Evolutionary conservation across 2,113 vertebrate species (phyloP).

Genomic region (Hymenochirus boettgeri): DNA sequence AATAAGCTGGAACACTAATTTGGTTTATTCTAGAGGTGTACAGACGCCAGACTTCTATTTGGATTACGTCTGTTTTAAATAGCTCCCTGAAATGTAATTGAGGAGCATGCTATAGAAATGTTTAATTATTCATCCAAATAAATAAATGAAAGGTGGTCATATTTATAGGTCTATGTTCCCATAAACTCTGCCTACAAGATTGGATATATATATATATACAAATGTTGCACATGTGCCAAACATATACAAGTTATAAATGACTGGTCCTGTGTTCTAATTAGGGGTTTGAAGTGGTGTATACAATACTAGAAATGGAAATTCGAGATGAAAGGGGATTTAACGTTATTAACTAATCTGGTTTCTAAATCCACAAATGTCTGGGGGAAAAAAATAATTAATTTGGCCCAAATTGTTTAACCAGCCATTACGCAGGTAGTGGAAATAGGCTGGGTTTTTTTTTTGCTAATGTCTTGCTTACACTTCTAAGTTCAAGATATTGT

Average conservation of each 20-base stretch:
- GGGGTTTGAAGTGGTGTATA: slow-evolving; percentile 13
- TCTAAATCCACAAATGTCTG: too few relatives aligned
- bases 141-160: slow-evolving; percentile 1
- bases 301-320: background rate
- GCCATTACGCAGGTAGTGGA: too few relatives aligned
- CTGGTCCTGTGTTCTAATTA: slow-evolving; percentile 24
- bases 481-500: too few relatives aligned
- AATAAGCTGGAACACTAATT: background rate
- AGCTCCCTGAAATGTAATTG: background rate
- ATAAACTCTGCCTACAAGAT: slow-evolving; percentile 19
- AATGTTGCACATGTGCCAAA: slow-evolving; percentile 15
- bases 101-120: slow-evolving; percentile 3
- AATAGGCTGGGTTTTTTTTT: too few relatives aligned
- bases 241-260: slow-evolving; percentile 23
- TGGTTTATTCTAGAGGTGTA: slow-evolving; percentile 3
- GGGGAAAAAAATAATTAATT: too few relatives aligned
- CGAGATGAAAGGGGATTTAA: background rate
- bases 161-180: slow-evolving; percentile 18
- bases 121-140: slow-evolving; percentile 12
- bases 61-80: slow-evolving; percentile 17
- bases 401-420: too few relatives aligned
- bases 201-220: slow-evolving; percentile 5
- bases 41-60: slow-evolving; percentile 1
- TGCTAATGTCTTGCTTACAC: too few relatives aligned
- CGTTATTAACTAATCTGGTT: background rate